Percentiles rank a stretch among this genome's conserved stretches.
Evolutionary conservation across 1,140 invertebrate species (phyloP).

Genomic region (Lucilia sericata): DNA sequence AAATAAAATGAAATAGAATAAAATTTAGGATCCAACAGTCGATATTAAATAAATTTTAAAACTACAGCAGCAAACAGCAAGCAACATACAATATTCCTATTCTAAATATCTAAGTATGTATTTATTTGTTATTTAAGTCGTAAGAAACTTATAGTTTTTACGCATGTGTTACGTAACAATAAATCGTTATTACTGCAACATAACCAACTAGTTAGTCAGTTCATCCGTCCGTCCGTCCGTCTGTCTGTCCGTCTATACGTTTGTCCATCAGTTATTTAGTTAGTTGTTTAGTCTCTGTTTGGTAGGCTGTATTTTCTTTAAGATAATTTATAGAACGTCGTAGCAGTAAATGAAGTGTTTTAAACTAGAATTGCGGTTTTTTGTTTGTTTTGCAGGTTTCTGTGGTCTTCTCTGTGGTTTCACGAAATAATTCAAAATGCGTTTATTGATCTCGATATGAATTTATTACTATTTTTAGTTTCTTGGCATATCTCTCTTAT

Average conservation of each 20-base stretch:
- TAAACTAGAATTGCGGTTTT: background rate
- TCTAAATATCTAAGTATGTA: background rate
- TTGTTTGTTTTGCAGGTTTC: background rate
- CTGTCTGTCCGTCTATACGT: no score
- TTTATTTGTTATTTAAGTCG: background rate
- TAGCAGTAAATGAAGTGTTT: slow-evolving; percentile 13
- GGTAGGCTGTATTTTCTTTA: slow-evolving; percentile 6
- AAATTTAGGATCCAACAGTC: background rate
- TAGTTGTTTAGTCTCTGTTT: background rate
- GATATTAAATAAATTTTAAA: slow-evolving; percentile 5
- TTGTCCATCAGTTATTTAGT: no score
- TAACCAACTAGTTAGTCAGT: background rate
- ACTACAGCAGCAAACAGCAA: background rate
- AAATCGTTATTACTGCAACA: slow-evolving; percentile 32
- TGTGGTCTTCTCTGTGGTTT: background rate
- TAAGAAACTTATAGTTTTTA: slow-evolving; percentile 13
- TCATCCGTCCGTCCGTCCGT: no score
- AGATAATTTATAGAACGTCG: background rate
- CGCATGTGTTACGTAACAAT: slow-evolving; percentile 37
- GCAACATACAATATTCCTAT: background rate
- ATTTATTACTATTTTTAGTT: background rate
- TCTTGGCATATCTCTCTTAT: background rate
- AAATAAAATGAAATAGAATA: background rate
- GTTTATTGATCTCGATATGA: slow-evolving; percentile 34
- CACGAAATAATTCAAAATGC: slow-evolving; percentile 36